Percentiles rank a stretch among this genome's conserved stretches.
Evolutionary conservation across 2,113 vertebrate genomes (phyloP).

Genomic region (Pelusios castaneus): DNA sequence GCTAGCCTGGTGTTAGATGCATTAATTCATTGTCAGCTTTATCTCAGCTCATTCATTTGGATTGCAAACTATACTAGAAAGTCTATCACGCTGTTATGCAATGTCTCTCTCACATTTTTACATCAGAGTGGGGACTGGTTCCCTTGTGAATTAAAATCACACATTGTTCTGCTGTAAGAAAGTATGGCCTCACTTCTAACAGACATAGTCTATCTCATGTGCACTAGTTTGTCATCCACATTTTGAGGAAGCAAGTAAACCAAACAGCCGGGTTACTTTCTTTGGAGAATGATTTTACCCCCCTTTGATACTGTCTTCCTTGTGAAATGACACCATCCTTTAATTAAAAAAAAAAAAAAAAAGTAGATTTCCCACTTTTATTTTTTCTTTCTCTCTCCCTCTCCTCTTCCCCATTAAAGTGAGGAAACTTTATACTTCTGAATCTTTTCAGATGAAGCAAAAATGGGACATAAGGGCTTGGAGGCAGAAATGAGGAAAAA

Average conservation of each 20-base stretch:
- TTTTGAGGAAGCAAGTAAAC: neutral
- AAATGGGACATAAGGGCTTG: neutral
- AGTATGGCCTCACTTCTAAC: neutral
- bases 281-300: neutral
- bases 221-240: neutral
- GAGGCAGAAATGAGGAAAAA: neutral
- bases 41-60: neutral
- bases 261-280: neutral
- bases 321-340: neutral
- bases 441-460: neutral
- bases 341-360: neutral
- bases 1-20: neutral
- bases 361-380: neutral
- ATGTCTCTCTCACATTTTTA: neutral
- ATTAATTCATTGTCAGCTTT: neutral
- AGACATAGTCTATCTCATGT: neutral
- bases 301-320: neutral
- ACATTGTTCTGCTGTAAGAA: neutral
- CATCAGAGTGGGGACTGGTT: neutral
- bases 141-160: neutral
- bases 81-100: neutral
- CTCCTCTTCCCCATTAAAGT: too few species aligned
- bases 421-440: neutral
- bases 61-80: neutral
- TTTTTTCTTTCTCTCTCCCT: too few species aligned